These are phyloP conservation scores for Sorex fumeus DNA, from an alignment of 2,113 vertebrate species.

Conservation along the genomic window DNA sequence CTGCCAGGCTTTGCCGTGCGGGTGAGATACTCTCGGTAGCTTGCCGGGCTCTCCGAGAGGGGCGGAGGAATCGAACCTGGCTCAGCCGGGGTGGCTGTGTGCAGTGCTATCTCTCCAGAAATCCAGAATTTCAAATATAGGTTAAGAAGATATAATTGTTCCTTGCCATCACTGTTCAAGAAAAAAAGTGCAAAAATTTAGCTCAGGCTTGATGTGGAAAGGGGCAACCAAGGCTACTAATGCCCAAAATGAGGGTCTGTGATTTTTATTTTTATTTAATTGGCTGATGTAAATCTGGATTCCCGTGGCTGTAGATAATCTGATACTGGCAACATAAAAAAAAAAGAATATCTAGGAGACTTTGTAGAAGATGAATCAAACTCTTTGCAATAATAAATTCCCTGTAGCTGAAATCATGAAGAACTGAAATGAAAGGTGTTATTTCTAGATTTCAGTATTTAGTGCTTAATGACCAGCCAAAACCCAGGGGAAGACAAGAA, in stretches of 20 bases:
- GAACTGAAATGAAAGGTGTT: slow-evolving; percentile 45
- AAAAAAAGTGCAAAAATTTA: not conserved
- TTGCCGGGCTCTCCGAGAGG: too few relatives aligned
- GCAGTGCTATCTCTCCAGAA: too few relatives aligned
- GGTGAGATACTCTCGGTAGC: too few relatives aligned
- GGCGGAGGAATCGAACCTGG: too few relatives aligned
- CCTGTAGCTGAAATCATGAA: slow-evolving; percentile 57
- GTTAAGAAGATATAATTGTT: not conserved
- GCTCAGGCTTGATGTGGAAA: not conserved
- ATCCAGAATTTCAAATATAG: not conserved
- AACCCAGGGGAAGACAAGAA: slow-evolving; percentile 6
- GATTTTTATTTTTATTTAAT: slow-evolving; percentile 10
- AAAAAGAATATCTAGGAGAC: slow-evolving; percentile 14
- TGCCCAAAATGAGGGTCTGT: slow-evolving; percentile 33
- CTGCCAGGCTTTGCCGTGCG: too few relatives aligned
- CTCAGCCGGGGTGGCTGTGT: too few relatives aligned
- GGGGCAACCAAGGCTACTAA: not conserved
- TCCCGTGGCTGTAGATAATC: not conserved
- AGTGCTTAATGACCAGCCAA: slow-evolving; percentile 6
- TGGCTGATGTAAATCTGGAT: not conserved
- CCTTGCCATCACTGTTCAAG: not conserved
- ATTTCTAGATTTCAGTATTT: slow-evolving; percentile 34
- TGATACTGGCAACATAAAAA: not conserved
- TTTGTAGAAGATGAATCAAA: not conserved
- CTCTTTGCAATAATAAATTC: slow-evolving; percentile 57